Evolutionary conservation across 2,888 invertebrate species (phyloP).

Genomic region (Meiosimyza decipiens): DNA sequence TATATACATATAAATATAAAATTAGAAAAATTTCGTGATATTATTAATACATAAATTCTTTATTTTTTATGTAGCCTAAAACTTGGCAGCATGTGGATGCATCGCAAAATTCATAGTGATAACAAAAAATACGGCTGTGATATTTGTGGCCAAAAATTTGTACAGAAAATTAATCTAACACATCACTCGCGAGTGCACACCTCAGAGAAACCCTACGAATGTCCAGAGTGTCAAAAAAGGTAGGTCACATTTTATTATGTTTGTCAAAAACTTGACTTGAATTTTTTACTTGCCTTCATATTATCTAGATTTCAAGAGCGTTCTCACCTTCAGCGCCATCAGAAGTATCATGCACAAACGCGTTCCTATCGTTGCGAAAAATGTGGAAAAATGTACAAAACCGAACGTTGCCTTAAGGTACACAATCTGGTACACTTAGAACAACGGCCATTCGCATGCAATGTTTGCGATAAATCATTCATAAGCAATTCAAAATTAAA

Average conservation of each 20-base stretch:
- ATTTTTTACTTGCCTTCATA: conserved; percentile 12
- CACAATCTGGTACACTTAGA: conserved; percentile 70
- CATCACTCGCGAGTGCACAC: conserved; percentile 66
- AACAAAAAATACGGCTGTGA: conserved; percentile 66
- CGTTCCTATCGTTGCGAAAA: conserved; percentile 66
- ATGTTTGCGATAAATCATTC: conserved; percentile 71
- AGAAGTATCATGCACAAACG: conserved; percentile 65
- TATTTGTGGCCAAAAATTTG: conserved; percentile 67
- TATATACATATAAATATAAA: no score
- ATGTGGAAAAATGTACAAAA: conserved; percentile 69
- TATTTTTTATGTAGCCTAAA: conserved; percentile 56
- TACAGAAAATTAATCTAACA: conserved; percentile 66
- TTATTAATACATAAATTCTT: conserved; percentile 2
- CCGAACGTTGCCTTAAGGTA: conserved; percentile 71
- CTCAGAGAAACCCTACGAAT: conserved; percentile 64
- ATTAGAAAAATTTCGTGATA: not conserved
- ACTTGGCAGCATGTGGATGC: conserved; percentile 67
- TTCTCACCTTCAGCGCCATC: conserved; percentile 65
- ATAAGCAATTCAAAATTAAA: conserved; percentile 71
- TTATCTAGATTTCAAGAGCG: conserved; percentile 61
- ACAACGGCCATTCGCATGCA: conserved; percentile 70
- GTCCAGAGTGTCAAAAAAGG: conserved; percentile 65
- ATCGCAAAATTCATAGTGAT: conserved; percentile 66
- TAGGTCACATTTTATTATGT: conserved; percentile 31
- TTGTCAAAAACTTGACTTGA: not conserved